Percentiles rank a stretch among this genome's conserved stretches.
Evolutionary conservation across 2,888 invertebrate species (phyloP).

Genomic region (Girardia tigrina): DNA sequence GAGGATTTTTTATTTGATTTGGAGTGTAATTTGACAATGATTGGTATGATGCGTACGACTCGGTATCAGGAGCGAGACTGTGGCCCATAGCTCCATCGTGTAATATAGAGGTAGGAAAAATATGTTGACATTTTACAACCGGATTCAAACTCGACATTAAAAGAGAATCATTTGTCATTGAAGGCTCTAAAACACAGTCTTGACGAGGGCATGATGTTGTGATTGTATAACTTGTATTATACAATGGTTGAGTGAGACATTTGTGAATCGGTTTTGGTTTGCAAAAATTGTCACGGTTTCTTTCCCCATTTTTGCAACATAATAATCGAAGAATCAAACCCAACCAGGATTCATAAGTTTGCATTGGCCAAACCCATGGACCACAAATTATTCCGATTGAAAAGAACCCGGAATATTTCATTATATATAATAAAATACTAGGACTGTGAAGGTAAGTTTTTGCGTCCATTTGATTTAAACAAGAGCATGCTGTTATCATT

Average conservation of each 20-base stretch:
- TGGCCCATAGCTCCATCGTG: background rate
- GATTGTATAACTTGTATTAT: background rate
- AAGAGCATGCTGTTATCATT: background rate
- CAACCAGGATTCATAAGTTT: background rate
- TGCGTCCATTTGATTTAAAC: background rate
- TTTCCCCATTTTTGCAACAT: background rate
- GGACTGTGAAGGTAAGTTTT: background rate
- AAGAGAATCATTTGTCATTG: background rate
- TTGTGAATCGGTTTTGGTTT: background rate
- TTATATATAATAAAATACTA: background rate
- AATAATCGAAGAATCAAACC: background rate
- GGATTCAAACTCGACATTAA: background rate
- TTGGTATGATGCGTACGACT: conserved; percentile 12
- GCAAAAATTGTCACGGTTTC: background rate
- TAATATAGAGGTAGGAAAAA: conserved; percentile 9
- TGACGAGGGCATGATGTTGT: background rate
- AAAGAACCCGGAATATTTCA: background rate
- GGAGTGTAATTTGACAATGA: background rate
- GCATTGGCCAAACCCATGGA: background rate
- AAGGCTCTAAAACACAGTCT: background rate
- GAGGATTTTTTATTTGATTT: background rate
- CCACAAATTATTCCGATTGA: background rate
- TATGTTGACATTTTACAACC: background rate
- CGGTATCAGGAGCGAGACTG: background rate
- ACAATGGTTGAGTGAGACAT: background rate